Conservation (phyloP, 2,113 vertebrate genomes). For the Halichoeres trimaculatus region DNA sequence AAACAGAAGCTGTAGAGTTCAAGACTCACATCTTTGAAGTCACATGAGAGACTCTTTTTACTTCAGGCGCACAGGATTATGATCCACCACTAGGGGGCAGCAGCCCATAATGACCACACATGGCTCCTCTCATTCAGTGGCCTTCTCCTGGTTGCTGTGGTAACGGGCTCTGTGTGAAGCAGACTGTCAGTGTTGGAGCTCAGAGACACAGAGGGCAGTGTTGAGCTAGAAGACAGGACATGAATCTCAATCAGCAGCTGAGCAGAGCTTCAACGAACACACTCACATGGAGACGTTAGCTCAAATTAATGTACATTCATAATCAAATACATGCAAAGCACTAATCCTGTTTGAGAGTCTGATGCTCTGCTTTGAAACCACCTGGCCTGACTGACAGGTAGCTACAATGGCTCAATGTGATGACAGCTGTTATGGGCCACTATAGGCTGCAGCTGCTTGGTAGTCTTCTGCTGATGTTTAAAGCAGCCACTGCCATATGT, state of each 20-base stretch:
- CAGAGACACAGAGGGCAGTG: conserved; percentile 80
- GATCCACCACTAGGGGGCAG: conserved; percentile 75
- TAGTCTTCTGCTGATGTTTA: conserved; percentile 51
- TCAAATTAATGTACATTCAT: conserved; percentile 17
- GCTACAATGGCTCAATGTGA: conserved; percentile 36
- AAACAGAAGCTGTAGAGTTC: background rate
- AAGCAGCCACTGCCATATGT: conserved; percentile 51
- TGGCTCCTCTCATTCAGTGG: conserved; percentile 33
- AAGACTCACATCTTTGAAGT: conserved; percentile 11
- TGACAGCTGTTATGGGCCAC: conserved; percentile 57
- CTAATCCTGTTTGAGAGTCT: conserved; percentile 12
- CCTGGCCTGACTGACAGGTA: conserved; percentile 61
- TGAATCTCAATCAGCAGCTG: conserved; percentile 78
- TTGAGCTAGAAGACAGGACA: conserved; percentile 70
- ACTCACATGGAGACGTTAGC: conserved; percentile 17
- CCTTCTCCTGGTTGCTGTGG: conserved; percentile 75
- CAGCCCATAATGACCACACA: conserved; percentile 54
- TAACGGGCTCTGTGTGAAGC: conserved; percentile 65
- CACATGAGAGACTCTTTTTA: background rate
- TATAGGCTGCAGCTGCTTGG: conserved; percentile 60
- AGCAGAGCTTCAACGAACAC: conserved; percentile 45
- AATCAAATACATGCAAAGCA: conserved; percentile 12
- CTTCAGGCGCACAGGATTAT: background rate
- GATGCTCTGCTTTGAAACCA: background rate
- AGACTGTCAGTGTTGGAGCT: conserved; percentile 52